phyloP scores from a whole-genome alignment of 2,113 vertebrate genomes.

The Lasiurus borealis region DNA sequence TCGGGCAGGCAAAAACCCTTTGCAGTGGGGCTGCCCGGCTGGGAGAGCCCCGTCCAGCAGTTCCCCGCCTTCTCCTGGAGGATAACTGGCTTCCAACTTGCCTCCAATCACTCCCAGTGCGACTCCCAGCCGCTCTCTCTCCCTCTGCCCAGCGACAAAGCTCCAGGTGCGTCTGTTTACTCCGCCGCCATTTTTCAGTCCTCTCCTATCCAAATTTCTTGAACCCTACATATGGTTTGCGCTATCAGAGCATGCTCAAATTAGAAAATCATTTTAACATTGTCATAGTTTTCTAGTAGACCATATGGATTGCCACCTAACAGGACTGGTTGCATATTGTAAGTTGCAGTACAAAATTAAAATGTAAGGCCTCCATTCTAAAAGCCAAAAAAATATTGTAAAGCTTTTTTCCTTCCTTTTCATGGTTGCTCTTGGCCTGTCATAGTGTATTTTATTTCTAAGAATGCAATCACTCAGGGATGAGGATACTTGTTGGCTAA shows the following conservation, averaged over 20 bases:
- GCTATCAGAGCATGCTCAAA: background rate
- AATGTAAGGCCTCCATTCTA: background rate
- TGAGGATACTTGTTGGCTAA: background rate
- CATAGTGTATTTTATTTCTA: background rate
- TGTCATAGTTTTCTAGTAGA: background rate
- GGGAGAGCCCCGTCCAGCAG: no score
- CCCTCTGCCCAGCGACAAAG: no score
- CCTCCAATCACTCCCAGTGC: no score
- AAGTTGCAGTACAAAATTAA: background rate
- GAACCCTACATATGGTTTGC: background rate
- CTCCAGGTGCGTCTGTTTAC: no score
- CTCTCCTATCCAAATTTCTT: constrained; percentile 2
- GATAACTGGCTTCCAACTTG: no score
- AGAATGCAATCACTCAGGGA: background rate
- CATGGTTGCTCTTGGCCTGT: background rate
- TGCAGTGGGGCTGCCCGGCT: no score
- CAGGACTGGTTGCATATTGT: background rate
- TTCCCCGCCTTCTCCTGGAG: no score
- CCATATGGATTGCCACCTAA: background rate
- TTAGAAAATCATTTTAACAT: background rate
- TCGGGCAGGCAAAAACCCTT: no score
- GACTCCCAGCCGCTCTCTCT: no score
- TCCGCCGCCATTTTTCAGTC: no score
- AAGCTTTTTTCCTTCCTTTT: background rate
- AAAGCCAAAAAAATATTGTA: background rate